These are phyloP conservation scores for Neuroterus valhalla DNA, from an alignment of 1,140 invertebrate species.

Conservation along the genomic window DNA sequence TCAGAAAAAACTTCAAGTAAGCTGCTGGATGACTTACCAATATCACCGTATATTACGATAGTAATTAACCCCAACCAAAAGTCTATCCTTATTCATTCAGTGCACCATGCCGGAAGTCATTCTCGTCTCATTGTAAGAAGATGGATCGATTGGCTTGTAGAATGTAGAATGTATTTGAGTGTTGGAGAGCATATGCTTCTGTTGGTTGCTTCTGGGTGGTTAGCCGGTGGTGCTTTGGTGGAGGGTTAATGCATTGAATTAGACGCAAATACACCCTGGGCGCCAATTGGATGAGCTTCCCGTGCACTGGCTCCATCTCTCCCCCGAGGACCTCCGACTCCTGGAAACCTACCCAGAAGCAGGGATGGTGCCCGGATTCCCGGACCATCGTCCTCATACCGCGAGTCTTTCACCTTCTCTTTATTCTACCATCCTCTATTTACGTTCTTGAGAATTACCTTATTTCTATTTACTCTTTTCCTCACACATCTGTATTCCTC, in stretches of 20 bases:
- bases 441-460: too few species aligned
- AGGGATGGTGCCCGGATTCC: constrained; percentile 45
- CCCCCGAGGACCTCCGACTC: constrained; percentile 62
- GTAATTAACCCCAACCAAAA: too few species aligned
- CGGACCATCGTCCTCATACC: constrained; percentile 26
- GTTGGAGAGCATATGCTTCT: neutral
- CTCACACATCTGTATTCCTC: too few species aligned
- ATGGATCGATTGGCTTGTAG: neutral
- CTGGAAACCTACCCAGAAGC: constrained; percentile 51
- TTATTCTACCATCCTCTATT: too few species aligned
- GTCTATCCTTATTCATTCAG: too few species aligned
- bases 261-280: constrained; percentile 72
- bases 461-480: too few species aligned
- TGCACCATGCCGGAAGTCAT: neutral
- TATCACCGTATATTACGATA: too few species aligned
- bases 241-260: constrained; percentile 72
- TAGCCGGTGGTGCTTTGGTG: constrained; percentile 48
- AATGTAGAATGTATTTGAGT: constrained; percentile 12
- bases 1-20: too few species aligned
- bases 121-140: neutral
- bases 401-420: neutral
- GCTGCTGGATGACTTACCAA: too few species aligned
- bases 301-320: constrained; percentile 66
- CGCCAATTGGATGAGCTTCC: constrained; percentile 69
- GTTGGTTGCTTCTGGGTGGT: constrained; percentile 44